Conservation (phyloP, 1,140 invertebrate species). For the Lepidotrigona ventralis region DNA sequence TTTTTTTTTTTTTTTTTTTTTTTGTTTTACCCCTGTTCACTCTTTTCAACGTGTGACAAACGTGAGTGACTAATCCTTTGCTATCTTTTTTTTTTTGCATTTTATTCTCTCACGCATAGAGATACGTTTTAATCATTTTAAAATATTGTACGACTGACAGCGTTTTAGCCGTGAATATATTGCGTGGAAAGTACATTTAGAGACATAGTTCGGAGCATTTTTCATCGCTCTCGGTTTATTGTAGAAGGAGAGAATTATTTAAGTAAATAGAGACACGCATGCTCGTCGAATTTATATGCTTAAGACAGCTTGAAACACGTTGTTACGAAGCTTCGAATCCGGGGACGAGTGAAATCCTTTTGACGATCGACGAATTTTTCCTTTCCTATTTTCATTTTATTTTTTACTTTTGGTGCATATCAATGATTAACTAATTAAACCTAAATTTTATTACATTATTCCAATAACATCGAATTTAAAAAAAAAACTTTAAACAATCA, state of each 20-base stretch:
- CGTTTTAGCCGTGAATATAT: too few species aligned
- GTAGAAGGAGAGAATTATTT: not conserved
- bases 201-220: not conserved
- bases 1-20: not conserved
- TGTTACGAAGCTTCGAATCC: not conserved
- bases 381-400: not conserved
- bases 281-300: not conserved
- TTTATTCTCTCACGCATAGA: not conserved
- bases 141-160: constrained; percentile 2
- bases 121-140: constrained; percentile 22
- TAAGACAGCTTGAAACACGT: not conserved
- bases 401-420: not conserved
- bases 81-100: not conserved
- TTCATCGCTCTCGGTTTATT: not conserved
- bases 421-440: not conserved
- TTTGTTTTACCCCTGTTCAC: not conserved
- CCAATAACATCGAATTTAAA: too few species aligned
- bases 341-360: not conserved
- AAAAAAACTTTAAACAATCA: too few species aligned
- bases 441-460: too few species aligned
- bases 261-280: not conserved
- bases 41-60: constrained; percentile 10
- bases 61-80: constrained; percentile 5
- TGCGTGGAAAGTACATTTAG: not conserved
- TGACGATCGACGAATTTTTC: not conserved